Evolutionary conservation across 2,888 invertebrate species (phyloP).

Genomic region (Agriotes lineatus): DNA sequence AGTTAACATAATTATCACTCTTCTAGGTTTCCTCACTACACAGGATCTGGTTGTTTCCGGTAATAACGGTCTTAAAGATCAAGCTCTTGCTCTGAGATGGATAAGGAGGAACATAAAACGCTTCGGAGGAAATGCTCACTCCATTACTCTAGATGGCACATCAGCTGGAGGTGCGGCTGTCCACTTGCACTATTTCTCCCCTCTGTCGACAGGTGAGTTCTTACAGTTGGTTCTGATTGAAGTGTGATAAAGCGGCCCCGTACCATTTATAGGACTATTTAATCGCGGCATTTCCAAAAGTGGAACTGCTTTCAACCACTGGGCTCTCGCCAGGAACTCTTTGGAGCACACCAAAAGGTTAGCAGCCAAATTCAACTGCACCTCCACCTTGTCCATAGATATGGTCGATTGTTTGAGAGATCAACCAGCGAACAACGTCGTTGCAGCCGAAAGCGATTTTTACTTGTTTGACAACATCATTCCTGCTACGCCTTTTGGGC

Average conservation of each 20-base stretch:
- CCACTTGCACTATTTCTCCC: constrained; percentile 61
- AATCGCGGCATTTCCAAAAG: constrained; percentile 77
- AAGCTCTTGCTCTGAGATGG: constrained; percentile 60
- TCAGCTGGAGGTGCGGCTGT: constrained; percentile 62
- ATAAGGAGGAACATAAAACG: constrained; percentile 58
- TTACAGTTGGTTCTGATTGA: neutral
- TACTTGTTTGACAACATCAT: constrained; percentile 69
- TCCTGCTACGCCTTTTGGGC: constrained; percentile 56
- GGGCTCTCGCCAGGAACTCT: constrained; percentile 69
- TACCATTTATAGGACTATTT: constrained; percentile 68
- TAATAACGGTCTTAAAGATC: constrained; percentile 63
- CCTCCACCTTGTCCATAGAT: constrained; percentile 66
- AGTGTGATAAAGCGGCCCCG: too few species aligned
- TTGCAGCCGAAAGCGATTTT: constrained; percentile 69
- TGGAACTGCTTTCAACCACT: constrained; percentile 74
- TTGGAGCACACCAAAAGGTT: constrained; percentile 72
- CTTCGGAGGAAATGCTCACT: constrained; percentile 63
- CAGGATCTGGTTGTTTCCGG: constrained; percentile 61
- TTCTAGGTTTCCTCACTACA: constrained; percentile 61
- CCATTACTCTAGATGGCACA: constrained; percentile 59
- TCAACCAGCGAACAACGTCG: constrained; percentile 71
- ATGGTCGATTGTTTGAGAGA: constrained; percentile 75
- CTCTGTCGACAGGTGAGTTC: constrained; percentile 54
- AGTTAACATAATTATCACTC: too few species aligned
- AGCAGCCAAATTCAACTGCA: constrained; percentile 74